phyloP scores from a whole-genome alignment of 2,888 invertebrate genomes.

The Cyclophora punctaria region DNA sequence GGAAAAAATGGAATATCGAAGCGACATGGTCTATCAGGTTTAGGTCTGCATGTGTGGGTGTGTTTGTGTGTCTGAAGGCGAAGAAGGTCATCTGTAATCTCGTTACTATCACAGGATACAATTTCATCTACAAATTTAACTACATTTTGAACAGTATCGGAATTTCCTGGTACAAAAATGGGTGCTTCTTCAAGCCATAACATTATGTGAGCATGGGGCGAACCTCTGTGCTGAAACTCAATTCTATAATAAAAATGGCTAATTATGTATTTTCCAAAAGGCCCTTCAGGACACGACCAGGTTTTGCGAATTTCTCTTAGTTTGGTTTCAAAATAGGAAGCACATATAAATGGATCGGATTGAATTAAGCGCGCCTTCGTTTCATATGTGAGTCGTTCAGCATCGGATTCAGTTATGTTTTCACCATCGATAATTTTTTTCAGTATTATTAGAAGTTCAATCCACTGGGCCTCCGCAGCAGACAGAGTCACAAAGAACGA shows the following conservation, averaged over 20 bases:
- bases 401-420: not conserved
- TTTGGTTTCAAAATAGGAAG: slow-evolving; percentile 1
- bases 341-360: not conserved
- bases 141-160: slow-evolving; percentile 7
- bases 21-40: slow-evolving; percentile 13
- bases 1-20: slow-evolving; percentile 19
- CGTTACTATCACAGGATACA: slow-evolving; percentile 15
- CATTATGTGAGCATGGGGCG: slow-evolving; percentile 25
- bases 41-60: slow-evolving; percentile 16
- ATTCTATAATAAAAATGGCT: slow-evolving; percentile 19
- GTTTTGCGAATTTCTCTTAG: slow-evolving; percentile 8
- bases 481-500: slow-evolving; percentile 1
- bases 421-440: not conserved
- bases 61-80: slow-evolving; percentile 9
- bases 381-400: not conserved
- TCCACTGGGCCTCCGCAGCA: slow-evolving; percentile 4
- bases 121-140: slow-evolving; percentile 15
- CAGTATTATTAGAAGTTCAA: slow-evolving; percentile 4
- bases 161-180: slow-evolving; percentile 13
- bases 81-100: slow-evolving; percentile 8
- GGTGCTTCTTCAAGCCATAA: slow-evolving; percentile 27
- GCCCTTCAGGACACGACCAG: slow-evolving; percentile 13
- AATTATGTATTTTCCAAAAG: slow-evolving; percentile 13
- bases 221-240: slow-evolving; percentile 28
- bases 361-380: not conserved